Conservation (phyloP, 2,113 vertebrate species). For the Trochalopteron elliotii region DNA sequence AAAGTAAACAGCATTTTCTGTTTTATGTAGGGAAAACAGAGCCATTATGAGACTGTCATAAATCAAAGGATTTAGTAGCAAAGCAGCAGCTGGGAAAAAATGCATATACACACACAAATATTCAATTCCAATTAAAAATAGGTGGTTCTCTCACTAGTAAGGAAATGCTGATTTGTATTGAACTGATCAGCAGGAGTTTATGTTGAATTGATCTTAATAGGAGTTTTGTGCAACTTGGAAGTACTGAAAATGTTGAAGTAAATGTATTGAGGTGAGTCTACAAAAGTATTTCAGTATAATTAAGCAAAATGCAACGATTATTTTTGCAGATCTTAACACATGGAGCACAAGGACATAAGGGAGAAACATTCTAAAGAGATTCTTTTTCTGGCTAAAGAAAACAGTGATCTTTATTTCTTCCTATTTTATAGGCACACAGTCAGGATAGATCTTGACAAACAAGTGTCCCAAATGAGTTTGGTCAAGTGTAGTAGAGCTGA, state of each 20-base stretch:
- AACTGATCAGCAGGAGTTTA: neutral
- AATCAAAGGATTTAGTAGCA: neutral
- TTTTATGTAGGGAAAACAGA: neutral
- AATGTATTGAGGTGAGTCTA: neutral
- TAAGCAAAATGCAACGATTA: neutral
- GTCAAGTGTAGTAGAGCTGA: neutral
- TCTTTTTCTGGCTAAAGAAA: neutral
- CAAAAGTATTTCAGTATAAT: neutral
- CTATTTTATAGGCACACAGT: neutral
- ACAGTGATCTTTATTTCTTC: neutral
- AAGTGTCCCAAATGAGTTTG: neutral
- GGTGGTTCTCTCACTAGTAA: rapidly evolving
- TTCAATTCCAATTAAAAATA: neutral
- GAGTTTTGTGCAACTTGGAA: neutral
- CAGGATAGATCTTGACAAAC: neutral
- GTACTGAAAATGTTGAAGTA: neutral
- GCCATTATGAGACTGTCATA: neutral
- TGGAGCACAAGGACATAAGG: rapidly evolving
- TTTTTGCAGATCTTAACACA: neutral
- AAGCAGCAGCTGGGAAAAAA: neutral
- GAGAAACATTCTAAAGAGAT: neutral
- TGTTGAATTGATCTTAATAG: neutral
- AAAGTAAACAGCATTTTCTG: neutral
- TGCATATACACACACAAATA: neutral
- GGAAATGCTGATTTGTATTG: neutral